Evolutionary conservation across 2,113 vertebrate species (phyloP), one percentile per base, ranked within the genome.

Genomic region (Myrmophylax atrothorax): DNA sequence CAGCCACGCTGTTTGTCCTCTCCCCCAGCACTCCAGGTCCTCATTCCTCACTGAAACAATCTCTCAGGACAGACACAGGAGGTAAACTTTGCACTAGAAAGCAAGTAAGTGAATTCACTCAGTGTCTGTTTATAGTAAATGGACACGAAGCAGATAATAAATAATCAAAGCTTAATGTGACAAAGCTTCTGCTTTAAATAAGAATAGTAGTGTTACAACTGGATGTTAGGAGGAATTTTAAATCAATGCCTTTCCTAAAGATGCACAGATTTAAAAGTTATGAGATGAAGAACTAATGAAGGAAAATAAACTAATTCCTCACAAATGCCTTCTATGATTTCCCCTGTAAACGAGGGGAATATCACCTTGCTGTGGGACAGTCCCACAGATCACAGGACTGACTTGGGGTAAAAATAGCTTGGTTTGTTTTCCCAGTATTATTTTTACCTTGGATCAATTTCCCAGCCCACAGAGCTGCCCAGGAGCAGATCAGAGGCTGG

Each of bases 391-490:
- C 90, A 74, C 0, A 38, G 63, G 63, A 24, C 75, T 84, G 82
- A 4, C 63, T 15, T 17, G 38, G 31, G 14, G 83, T 93, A 63
- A 93, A 94, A 96, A 92, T 40, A 92, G 18, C 52, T 59, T 58
- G 55, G 4, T 92, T 92, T 90, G 55, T 69, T 93, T 78, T 83
- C 47, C 83, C 5, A 16, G 85, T 55, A 68, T 93, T 86, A 72
- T 89, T 93, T 95, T 89, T 56, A 40, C 70, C 50, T 0, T 26
- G 79, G 94, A 92, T 94, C 82, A 26, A 86, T 95, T 63, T 89
- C 37, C 17, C 75, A 87, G 78, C 92, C 68, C 87, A 55, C 56
- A 6, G 1, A 0, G 18, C 69, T 60, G 67, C 77, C 77, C 49
- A 6, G 46, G 73, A 4, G 13, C 88, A 44, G 12, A 17, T 38